Evolutionary conservation across 2,797 vertebrate genomes (phyloP).

Genomic region (Mallotus villosus): DNA sequence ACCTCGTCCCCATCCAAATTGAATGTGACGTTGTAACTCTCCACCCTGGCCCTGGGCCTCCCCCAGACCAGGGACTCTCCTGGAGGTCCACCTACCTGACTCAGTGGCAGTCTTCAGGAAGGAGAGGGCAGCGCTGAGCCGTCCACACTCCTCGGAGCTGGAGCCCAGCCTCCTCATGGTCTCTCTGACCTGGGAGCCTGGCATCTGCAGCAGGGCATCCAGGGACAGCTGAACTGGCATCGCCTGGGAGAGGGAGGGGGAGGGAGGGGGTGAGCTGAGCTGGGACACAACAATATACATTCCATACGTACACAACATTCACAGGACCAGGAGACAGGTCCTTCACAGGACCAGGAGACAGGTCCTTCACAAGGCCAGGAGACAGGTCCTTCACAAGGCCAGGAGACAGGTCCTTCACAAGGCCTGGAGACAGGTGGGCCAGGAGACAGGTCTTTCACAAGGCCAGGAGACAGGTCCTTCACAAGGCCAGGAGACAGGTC

Average conservation of each 20-base stretch:
- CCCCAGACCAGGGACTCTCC: not conserved
- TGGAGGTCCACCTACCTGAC: constrained; percentile 76
- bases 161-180: constrained; percentile 88
- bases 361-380: too few relatives aligned
- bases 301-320: not conserved
- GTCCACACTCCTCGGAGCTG: constrained; percentile 86
- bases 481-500: too few relatives aligned
- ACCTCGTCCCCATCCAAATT: not conserved
- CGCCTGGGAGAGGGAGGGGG: constrained; percentile 68
- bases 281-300: not conserved
- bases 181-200: constrained; percentile 88
- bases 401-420: too few relatives aligned
- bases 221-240: constrained; percentile 88
- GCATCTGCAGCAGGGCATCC: constrained; percentile 94
- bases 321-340: too few relatives aligned
- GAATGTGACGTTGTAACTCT: not conserved
- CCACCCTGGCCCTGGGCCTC: not conserved
- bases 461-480: too few relatives aligned
- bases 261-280: constrained; percentile 11
- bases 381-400: too few relatives aligned
- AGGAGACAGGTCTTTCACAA: too few relatives aligned
- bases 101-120: constrained; percentile 89
- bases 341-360: not conserved
- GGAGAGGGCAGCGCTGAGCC: constrained; percentile 89
- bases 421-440: too few relatives aligned